Evolutionary conservation across 2,113 vertebrate species (phyloP).

Genomic region (Melanerpes aurifrons): DNA sequence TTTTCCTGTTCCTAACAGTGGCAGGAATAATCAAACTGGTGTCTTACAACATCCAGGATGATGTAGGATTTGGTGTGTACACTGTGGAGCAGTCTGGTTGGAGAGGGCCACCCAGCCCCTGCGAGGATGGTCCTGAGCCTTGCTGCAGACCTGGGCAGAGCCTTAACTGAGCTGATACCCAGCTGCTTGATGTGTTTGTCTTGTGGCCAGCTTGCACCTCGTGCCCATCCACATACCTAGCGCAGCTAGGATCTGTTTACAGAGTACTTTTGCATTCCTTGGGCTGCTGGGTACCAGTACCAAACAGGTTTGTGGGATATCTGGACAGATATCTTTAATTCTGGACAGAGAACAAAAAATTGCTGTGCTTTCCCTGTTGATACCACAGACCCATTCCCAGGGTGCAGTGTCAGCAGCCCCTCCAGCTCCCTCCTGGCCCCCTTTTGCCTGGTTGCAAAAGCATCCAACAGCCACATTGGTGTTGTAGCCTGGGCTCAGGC

Average conservation of each 20-base stretch:
- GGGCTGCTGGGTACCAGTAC: background rate
- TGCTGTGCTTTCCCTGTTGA: background rate
- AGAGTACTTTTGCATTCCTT: background rate
- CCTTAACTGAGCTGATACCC: background rate
- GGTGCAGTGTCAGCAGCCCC: background rate
- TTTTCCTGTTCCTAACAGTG: background rate
- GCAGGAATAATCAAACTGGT: background rate
- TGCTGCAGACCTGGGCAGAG: background rate
- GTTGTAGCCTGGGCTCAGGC: background rate
- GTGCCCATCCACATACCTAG: background rate
- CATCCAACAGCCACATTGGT: background rate
- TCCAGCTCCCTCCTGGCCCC: background rate
- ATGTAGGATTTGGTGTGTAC: rapidly evolving
- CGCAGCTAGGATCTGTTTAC: background rate
- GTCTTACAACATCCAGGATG: background rate
- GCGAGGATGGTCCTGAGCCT: background rate
- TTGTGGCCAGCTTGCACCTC: background rate
- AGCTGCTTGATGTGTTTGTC: background rate
- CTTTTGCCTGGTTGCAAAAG: background rate
- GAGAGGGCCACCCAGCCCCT: background rate
- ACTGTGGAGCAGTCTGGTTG: background rate
- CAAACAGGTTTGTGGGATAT: background rate
- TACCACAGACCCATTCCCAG: background rate
- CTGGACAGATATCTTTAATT: background rate
- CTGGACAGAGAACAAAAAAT: background rate